Base-by-base conservation (phyloP, 2,113 vertebrate genomes). In the Tetrao urogallus region DNA sequence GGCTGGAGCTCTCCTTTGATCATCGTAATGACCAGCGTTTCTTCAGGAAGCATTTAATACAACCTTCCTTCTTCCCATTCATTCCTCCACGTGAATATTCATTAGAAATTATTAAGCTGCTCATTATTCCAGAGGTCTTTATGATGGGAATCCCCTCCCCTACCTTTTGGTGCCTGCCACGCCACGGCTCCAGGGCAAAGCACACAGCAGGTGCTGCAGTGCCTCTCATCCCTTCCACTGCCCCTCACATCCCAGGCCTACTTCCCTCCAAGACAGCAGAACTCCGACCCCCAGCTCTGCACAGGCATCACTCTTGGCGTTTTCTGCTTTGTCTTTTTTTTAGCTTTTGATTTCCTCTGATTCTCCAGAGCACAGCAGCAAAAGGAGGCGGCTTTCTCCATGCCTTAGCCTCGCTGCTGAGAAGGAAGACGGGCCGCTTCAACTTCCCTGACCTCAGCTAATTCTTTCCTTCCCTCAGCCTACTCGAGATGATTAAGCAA, bases 401-500 rank as follows among this genome's bases (percentile, higher is more conserved):
- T 91, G 69, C 50, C 65, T 57, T 70, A 34, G 85, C 65, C 19
- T 15, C 13, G 34, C 82, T 93, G 86, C 77, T 61, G 76, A 89
- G 88, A 66, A 85, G 60, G 9, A 94, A 80, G 82, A 88, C 3
- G 2, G 89, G 88, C 93, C 85, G 90, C 88, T 91, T 90, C 88
- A 90, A 88, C 89, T 94, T 91, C 85, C 95, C 89, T 95, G 95
- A 97, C 95, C 93, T 95, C 94, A 94, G 93, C 93, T 96, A 96
- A 94, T 94, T 94, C 94, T 93, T 92, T 88, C 85, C 94, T 95
- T 95, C 90, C 92, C 95, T 94, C 92, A 93, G 91, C 85, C 93
- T 90, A 91, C 89, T 95, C 85, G 81, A 95, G 93, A 96, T 95
- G 96, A 97, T 96, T 94, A 95, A 92, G 93, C 94, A 95, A 95